phyloP scores from a whole-genome alignment of 2,797 vertebrate species.

The Poecilia velifera region DNA sequence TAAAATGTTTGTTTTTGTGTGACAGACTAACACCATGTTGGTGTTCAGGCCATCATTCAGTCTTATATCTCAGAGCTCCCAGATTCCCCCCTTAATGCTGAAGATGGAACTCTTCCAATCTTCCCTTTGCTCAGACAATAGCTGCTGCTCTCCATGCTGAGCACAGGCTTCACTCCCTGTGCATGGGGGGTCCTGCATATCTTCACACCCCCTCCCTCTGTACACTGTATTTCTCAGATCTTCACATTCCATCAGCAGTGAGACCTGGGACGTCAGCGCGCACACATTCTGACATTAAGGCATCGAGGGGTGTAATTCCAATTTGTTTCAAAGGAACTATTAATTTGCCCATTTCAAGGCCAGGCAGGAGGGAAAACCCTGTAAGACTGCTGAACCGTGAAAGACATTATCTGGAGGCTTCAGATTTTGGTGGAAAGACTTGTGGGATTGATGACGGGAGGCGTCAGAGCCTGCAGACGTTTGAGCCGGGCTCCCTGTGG shows the following conservation, averaged over 20 bases:
- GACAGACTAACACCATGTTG: conserved; percentile 2
- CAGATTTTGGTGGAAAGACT: conserved; percentile 68
- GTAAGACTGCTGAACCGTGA: conserved; percentile 89
- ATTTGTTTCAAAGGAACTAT: conserved; percentile 94
- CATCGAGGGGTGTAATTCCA: conserved; percentile 86
- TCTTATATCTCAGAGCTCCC: background rate
- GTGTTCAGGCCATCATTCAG: conserved; percentile 9
- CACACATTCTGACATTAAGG: conserved; percentile 81
- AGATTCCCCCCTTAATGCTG: conserved; percentile 36
- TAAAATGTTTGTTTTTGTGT: conserved; percentile 7
- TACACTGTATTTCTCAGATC: conserved; percentile 48
- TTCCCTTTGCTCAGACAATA: conserved; percentile 15
- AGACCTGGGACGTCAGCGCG: conserved; percentile 71
- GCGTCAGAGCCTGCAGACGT: conserved; percentile 86
- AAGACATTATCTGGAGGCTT: conserved; percentile 91
- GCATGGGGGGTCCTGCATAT: conserved; percentile 25
- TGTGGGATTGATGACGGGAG: conserved; percentile 90
- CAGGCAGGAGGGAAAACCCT: conserved; percentile 87
- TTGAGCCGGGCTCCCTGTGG: conserved; percentile 85
- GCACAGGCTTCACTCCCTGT: conserved; percentile 7
- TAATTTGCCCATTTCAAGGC: conserved; percentile 92
- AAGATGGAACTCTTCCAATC: conserved; percentile 33
- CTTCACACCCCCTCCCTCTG: conserved; percentile 23
- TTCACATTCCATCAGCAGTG: conserved; percentile 61
- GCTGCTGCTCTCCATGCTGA: conserved; percentile 25